Conservation (phyloP, 2,113 vertebrate genomes). For the Choloepus hoffmanni region DNA sequence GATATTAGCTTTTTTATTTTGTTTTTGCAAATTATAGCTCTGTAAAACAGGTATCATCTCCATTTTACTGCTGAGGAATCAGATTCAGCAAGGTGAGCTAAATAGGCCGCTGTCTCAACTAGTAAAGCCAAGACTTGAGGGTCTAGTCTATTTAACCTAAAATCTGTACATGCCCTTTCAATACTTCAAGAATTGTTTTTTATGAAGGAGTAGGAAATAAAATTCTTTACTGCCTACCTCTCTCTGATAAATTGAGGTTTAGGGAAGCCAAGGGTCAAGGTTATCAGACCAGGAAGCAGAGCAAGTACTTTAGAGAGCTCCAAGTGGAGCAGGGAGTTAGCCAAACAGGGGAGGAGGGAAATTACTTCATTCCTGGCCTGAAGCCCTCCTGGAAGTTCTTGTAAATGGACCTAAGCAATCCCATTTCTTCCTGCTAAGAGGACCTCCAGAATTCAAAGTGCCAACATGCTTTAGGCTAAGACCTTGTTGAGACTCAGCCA, state of each 20-base stretch:
- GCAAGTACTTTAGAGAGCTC: slow-evolving; percentile 9
- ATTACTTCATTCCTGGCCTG: slow-evolving; percentile 58
- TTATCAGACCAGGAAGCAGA: slow-evolving; percentile 70
- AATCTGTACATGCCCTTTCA: background rate
- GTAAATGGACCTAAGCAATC: background rate
- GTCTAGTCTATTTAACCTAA: background rate
- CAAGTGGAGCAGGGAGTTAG: slow-evolving; percentile 46
- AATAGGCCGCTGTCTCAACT: background rate
- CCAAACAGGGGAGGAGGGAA: slow-evolving; percentile 39
- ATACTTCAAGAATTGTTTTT: background rate
- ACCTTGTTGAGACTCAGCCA: slow-evolving; percentile 33
- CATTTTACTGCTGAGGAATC: background rate
- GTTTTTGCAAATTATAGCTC: background rate
- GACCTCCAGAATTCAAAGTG: slow-evolving; percentile 43
- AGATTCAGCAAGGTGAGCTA: background rate
- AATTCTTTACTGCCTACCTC: background rate
- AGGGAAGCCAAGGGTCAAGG: slow-evolving; percentile 9
- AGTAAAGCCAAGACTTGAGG: background rate
- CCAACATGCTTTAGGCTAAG: background rate
- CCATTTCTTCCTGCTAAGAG: slow-evolving; percentile 38
- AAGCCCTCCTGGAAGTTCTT: slow-evolving; percentile 56
- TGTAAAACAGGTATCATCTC: background rate
- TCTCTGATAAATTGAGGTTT: background rate
- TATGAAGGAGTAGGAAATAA: background rate
- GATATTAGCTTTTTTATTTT: background rate